These are phyloP conservation scores for Semnornis frantzii DNA, from an alignment of 2,113 vertebrate genomes.

Conservation along the genomic window DNA sequence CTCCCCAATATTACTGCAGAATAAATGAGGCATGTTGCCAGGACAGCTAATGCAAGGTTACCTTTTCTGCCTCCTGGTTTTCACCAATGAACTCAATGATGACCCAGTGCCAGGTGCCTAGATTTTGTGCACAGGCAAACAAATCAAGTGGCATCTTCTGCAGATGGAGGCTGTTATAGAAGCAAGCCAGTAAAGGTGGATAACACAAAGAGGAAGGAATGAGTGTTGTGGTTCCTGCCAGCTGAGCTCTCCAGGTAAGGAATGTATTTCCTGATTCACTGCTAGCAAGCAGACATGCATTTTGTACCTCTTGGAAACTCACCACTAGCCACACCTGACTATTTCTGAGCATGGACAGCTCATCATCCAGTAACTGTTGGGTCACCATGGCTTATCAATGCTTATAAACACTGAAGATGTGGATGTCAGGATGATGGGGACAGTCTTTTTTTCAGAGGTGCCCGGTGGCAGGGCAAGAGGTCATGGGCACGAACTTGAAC, in stretches of 20 bases:
- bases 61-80: background rate
- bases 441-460: no score
- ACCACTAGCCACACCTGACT: background rate
- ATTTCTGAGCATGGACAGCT: background rate
- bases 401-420: no score
- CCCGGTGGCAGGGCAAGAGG: no score
- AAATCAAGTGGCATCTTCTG: conserved; percentile 9
- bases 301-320: background rate
- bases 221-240: background rate
- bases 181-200: conserved; percentile 57
- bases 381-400: background rate
- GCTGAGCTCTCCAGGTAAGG: background rate
- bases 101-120: background rate
- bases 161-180: conserved; percentile 24
- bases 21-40: background rate
- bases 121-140: background rate
- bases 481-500: no score
- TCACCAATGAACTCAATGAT: background rate
- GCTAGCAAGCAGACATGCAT: background rate
- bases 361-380: background rate
- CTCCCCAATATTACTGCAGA: background rate
- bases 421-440: no score
- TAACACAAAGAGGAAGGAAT: conserved; percentile 47
- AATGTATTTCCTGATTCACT: background rate
- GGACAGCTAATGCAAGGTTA: background rate